A percentile compares a stretch with the other conserved stretches of the same genome.
Conservation (phyloP, 2,888 invertebrate genomes). For the Brenthis daphne region DNA sequence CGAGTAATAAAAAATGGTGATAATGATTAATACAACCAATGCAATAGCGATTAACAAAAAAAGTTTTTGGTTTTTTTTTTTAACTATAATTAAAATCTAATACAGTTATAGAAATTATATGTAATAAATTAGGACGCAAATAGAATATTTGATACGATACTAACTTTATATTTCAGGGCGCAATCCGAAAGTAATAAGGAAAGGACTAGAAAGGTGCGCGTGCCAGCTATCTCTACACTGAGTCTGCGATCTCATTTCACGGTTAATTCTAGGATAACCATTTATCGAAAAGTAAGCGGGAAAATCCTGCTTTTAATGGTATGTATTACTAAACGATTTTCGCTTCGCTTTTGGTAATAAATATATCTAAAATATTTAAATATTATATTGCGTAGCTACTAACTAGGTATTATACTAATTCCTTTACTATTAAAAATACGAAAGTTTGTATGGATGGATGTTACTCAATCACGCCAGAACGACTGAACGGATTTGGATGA, state of each 20-base stretch:
- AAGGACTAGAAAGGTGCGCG: slow-evolving; percentile 37
- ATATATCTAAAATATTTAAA: no score
- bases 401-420: no score
- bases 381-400: no score
- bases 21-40: no score
- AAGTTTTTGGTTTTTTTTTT: no score
- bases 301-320: not conserved
- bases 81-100: no score
- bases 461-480: no score
- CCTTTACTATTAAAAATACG: no score
- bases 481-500: no score
- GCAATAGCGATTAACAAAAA: no score
- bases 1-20: no score
- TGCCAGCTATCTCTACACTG: slow-evolving; percentile 42
- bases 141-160: not conserved
- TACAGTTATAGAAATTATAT: not conserved
- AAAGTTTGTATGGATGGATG: no score
- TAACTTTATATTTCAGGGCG: not conserved
- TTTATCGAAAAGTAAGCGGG: not conserved
- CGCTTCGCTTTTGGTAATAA: not conserved
- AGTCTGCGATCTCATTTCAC: slow-evolving; percentile 45
- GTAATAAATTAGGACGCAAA: not conserved
- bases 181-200: slow-evolving; percentile 32
- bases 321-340: not conserved
- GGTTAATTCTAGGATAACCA: slow-evolving; percentile 29